Conservation (phyloP, 1,140 invertebrate species). For the Zaprionus camerounensis region DNA sequence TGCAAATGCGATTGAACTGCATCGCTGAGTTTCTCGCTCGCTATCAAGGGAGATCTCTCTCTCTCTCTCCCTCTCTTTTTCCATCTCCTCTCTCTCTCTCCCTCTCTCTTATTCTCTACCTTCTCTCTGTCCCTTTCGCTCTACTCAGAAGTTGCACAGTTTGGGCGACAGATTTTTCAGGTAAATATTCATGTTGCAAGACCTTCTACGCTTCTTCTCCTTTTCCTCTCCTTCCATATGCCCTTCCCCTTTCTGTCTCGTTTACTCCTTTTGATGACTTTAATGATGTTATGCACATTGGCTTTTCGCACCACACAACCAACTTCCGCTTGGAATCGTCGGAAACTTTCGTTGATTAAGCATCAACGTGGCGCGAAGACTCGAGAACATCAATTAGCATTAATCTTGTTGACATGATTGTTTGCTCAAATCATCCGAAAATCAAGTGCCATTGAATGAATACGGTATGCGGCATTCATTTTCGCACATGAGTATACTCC, state of each 20-base stretch:
- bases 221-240: no score
- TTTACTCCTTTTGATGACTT: background rate
- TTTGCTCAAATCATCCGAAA: slow-evolving; percentile 67
- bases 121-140: background rate
- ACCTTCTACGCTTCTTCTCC: background rate
- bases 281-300: slow-evolving; percentile 54
- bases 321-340: slow-evolving; percentile 56
- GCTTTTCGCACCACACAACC: slow-evolving; percentile 53
- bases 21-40: background rate
- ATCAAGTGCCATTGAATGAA: slow-evolving; percentile 28
- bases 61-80: background rate
- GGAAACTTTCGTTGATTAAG: slow-evolving; percentile 66
- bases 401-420: slow-evolving; percentile 67
- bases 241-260: background rate
- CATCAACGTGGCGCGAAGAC: slow-evolving; percentile 45
- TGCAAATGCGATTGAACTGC: slow-evolving; percentile 40
- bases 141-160: background rate
- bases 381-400: slow-evolving; percentile 73
- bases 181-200: slow-evolving; percentile 6
- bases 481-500: slow-evolving; percentile 1
- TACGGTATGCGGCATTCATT: background rate
- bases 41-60: background rate
- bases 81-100: background rate
- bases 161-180: background rate
- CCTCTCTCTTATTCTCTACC: background rate